Percentiles rank a stretch among this genome's conserved stretches.
These are phyloP conservation scores for Dermochelys coriacea DNA, from an alignment of 2,797 vertebrate genomes.

Conservation along the genomic window DNA sequence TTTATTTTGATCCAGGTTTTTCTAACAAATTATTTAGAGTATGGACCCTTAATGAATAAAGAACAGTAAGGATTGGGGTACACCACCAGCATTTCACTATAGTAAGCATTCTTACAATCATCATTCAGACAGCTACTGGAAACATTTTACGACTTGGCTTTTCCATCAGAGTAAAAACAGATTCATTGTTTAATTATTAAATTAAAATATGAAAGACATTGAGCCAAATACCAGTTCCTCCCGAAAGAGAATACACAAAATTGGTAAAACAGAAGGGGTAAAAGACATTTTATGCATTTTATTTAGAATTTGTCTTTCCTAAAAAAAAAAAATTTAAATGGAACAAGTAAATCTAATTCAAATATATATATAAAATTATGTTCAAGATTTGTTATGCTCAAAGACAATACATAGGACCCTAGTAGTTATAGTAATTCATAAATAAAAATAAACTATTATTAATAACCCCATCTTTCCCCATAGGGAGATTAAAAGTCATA, in stretches of 20 bases:
- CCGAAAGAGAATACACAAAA: slow-evolving; percentile 67
- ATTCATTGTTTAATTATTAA: slow-evolving; percentile 42
- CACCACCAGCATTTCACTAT: slow-evolving; percentile 14
- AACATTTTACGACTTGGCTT: neutral
- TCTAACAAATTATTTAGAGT: slow-evolving; percentile 17
- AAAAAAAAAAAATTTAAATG: slow-evolving; percentile 56
- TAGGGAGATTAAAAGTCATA: slow-evolving; percentile 82
- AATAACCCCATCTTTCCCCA: slow-evolving; percentile 82
- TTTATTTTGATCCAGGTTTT: slow-evolving; percentile 8
- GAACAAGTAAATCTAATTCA: slow-evolving; percentile 64
- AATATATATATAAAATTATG: slow-evolving; percentile 64
- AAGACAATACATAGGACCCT: slow-evolving; percentile 76
- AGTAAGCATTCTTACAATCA: neutral
- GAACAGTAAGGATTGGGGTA: slow-evolving; percentile 30
- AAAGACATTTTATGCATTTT: slow-evolving; percentile 2
- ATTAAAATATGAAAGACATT: slow-evolving; percentile 59
- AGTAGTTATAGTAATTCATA: slow-evolving; percentile 80
- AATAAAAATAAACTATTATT: slow-evolving; percentile 83
- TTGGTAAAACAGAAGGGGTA: neutral
- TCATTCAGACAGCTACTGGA: slow-evolving; percentile 3
- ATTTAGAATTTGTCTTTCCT: slow-evolving; percentile 63
- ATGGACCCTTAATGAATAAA: slow-evolving; percentile 27
- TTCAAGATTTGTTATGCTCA: slow-evolving; percentile 71
- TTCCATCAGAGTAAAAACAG: slow-evolving; percentile 39
- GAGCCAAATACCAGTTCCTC: slow-evolving; percentile 75